These are phyloP conservation scores for Moxostoma hubbsi DNA, from an alignment of 2,797 vertebrate species.

Conservation along the genomic window DNA sequence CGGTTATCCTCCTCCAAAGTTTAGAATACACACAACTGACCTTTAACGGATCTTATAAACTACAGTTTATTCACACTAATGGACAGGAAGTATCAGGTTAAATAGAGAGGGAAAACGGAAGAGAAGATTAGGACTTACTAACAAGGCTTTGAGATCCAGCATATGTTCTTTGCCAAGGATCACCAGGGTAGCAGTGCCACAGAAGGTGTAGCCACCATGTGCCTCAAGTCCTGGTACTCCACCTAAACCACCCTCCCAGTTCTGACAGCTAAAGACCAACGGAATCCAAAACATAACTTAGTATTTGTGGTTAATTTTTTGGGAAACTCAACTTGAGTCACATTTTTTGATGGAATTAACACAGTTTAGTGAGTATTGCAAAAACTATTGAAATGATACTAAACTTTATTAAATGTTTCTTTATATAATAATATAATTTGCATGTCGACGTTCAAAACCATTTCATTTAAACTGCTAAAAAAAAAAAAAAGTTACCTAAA, in stretches of 20 bases:
- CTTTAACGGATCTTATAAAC: slow-evolving; percentile 15
- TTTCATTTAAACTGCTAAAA: no score
- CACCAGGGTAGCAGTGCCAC: slow-evolving; percentile 89
- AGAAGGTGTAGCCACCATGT: slow-evolving; percentile 96
- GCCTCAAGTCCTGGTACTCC: slow-evolving; percentile 95
- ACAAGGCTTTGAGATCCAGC: slow-evolving; percentile 89
- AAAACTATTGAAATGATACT: no score
- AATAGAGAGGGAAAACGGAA: neutral
- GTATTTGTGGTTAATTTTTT: neutral
- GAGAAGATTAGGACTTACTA: slow-evolving; percentile 78
- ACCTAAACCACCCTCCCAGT: slow-evolving; percentile 96
- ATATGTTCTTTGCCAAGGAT: slow-evolving; percentile 91
- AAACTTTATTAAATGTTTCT: no score
- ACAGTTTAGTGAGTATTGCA: no score
- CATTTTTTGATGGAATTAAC: no score
- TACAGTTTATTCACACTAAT: slow-evolving; percentile 12
- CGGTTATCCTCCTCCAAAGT: neutral
- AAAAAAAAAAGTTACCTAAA: no score
- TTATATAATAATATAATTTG: no score
- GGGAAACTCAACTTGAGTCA: no score
- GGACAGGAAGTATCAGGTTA: neutral
- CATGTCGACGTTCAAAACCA: no score
- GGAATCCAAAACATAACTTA: neutral
- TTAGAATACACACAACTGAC: slow-evolving; percentile 9
- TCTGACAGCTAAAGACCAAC: slow-evolving; percentile 86